A percentile compares a stretch with the other conserved stretches of the same genome.
Evolutionary conservation across 1,140 invertebrate species (phyloP).

Genomic region (Drosophila repletoides): DNA sequence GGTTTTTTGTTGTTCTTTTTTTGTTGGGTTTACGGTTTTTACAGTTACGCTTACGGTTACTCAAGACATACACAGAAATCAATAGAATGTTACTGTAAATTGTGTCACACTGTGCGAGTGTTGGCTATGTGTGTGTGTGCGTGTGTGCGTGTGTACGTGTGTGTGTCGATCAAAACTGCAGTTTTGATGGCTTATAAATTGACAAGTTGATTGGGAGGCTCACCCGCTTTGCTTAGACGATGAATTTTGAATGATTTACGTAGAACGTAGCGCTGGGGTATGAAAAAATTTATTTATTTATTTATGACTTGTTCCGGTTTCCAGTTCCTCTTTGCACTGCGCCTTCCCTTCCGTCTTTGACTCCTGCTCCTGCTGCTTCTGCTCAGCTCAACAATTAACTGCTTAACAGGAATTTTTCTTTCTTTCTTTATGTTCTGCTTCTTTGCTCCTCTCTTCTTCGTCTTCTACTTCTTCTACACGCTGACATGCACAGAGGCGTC

Average conservation of each 20-base stretch:
- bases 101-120: conserved; percentile 49
- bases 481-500: conserved; percentile 33
- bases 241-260: conserved; percentile 81
- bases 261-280: conserved; percentile 33
- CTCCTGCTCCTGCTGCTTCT: conserved; percentile 4
- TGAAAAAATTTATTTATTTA: conserved; percentile 42
- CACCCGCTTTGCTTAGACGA: conserved; percentile 80
- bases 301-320: not conserved
- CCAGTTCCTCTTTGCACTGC: conserved; percentile 5
- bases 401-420: conserved; percentile 16
- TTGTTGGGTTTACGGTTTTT: conserved; percentile 1
- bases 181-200: not conserved
- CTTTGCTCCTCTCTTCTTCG: too few species aligned
- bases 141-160: conserved; percentile 8
- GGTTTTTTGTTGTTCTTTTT: conserved; percentile 35
- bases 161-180: conserved; percentile 23
- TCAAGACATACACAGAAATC: conserved; percentile 69
- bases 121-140: conserved; percentile 3
- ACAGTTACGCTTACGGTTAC: conserved; percentile 32
- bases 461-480: conserved; percentile 16
- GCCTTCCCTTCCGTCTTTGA: not conserved
- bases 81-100: too few species aligned
- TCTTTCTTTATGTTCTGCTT: too few species aligned
- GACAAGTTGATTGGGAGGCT: conserved; percentile 30
- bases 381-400: conserved; percentile 44